Evolutionary conservation across 2,888 invertebrate genomes (phyloP).

Genomic region (Ophonus ardosiacus): DNA sequence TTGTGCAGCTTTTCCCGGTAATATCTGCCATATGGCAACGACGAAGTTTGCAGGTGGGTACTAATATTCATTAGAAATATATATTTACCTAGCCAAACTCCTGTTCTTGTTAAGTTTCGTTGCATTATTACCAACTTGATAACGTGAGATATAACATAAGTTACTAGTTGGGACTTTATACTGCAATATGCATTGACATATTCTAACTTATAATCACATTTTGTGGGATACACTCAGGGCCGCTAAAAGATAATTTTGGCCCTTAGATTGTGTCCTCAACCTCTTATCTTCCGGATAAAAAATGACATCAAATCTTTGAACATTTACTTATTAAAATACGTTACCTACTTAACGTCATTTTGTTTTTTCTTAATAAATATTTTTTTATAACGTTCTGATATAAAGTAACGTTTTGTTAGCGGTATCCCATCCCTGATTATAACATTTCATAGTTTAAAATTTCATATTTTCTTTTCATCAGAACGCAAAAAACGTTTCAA

Average conservation of each 20-base stretch:
- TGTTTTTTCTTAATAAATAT: too few relatives aligned
- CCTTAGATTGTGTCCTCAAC: too few relatives aligned
- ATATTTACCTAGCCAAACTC: constrained; percentile 26
- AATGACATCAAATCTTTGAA: too few relatives aligned
- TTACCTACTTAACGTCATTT: too few relatives aligned
- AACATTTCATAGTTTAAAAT: not conserved
- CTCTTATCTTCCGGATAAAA: too few relatives aligned
- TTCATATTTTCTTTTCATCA: not conserved
- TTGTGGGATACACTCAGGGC: not conserved
- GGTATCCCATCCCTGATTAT: too few relatives aligned
- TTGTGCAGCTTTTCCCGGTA: constrained; percentile 26
- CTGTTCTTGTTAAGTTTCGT: constrained; percentile 8
- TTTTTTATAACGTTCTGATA: too few relatives aligned
- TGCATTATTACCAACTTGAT: constrained; percentile 19
- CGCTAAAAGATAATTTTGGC: too few relatives aligned
- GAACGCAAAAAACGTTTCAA: not conserved
- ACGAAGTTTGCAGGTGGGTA: constrained; percentile 29
- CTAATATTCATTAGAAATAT: constrained; percentile 33
- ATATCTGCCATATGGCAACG: constrained; percentile 40
- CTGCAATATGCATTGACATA: constrained; percentile 15
- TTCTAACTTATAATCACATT: not conserved
- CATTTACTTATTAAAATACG: too few relatives aligned
- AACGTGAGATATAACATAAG: not conserved
- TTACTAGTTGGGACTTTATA: constrained; percentile 10
- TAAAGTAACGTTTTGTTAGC: too few relatives aligned